Evolutionary conservation across 2,113 vertebrate species (phyloP).

Genomic region (Pluvianellus socialis): DNA sequence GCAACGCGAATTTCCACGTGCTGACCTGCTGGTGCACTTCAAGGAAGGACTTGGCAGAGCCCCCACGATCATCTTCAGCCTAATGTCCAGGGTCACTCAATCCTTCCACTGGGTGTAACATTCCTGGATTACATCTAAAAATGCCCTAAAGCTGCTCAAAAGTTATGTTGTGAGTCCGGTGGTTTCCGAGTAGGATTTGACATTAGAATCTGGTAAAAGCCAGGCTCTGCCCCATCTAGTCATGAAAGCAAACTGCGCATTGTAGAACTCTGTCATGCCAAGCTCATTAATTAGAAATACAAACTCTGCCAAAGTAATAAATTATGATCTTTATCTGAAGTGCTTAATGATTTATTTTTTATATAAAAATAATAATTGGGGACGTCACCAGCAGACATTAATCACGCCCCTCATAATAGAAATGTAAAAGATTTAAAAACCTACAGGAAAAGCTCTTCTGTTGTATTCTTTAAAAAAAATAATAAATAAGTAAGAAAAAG

Average conservation of each 20-base stretch:
- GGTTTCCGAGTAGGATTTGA: background rate
- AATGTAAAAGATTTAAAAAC: background rate
- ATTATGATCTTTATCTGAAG: background rate
- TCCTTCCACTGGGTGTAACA: background rate
- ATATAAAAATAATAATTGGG: background rate
- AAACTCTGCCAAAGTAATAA: background rate
- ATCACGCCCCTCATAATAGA: background rate
- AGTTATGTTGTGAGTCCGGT: background rate
- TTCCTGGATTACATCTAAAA: slow-evolving; percentile 25
- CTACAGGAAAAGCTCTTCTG: background rate
- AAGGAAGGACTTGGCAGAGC: slow-evolving; percentile 20
- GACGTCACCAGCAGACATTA: background rate
- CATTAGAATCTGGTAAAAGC: background rate
- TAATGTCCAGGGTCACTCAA: background rate
- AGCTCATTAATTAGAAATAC: background rate
- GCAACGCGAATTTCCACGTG: background rate
- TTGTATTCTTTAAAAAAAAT: background rate
- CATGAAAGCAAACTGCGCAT: background rate
- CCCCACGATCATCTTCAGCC: slow-evolving; percentile 33
- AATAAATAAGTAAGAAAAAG: background rate
- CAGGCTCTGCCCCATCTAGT: background rate
- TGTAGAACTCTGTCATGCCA: background rate
- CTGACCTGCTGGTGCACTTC: slow-evolving; percentile 18
- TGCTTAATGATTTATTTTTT: background rate
- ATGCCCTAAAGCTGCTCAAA: background rate